phyloP scores from a whole-genome alignment of 1,140 invertebrate genomes.

The Zaprionus ghesquierei region DNA sequence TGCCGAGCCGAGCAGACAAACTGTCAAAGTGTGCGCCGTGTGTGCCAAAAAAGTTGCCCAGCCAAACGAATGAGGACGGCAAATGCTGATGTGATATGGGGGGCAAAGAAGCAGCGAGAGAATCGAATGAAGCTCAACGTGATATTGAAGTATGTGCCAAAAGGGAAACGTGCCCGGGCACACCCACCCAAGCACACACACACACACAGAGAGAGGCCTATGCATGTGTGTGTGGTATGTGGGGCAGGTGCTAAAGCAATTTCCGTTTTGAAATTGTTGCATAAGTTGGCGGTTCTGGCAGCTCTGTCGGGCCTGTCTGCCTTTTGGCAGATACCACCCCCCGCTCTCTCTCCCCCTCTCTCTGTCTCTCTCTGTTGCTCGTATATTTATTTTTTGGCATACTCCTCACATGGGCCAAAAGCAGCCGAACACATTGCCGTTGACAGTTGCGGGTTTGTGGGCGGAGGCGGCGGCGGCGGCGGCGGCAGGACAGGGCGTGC shows the following conservation, averaged over 20 bases:
- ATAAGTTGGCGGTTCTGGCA: slow-evolving; percentile 67
- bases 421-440: slow-evolving; percentile 55
- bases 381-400: slow-evolving; percentile 63
- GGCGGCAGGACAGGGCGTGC: slow-evolving; percentile 24
- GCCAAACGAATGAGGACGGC: slow-evolving; percentile 70
- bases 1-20: slow-evolving; percentile 55
- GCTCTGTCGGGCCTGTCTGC: slow-evolving; percentile 11
- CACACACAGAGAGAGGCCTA: slow-evolving; percentile 6
- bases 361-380: neutral
- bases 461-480: neutral
- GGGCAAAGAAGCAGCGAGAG: slow-evolving; percentile 15
- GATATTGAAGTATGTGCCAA: slow-evolving; percentile 80
- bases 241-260: slow-evolving; percentile 78
- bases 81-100: slow-evolving; percentile 56
- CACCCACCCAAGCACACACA: slow-evolving; percentile 30
- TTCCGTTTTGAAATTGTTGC: slow-evolving; percentile 80
- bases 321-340: slow-evolving; percentile 33
- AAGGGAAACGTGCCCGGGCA: slow-evolving; percentile 64
- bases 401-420: slow-evolving; percentile 41
- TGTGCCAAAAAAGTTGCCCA: slow-evolving; percentile 73
- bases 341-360: neutral
- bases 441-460: slow-evolving; percentile 75
- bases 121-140: slow-evolving; percentile 78
- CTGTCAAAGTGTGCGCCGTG: slow-evolving; percentile 67
- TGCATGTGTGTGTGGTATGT: slow-evolving; percentile 19